phyloP scores from a whole-genome alignment of 2,113 vertebrate species.

The Rattus rattus region DNA sequence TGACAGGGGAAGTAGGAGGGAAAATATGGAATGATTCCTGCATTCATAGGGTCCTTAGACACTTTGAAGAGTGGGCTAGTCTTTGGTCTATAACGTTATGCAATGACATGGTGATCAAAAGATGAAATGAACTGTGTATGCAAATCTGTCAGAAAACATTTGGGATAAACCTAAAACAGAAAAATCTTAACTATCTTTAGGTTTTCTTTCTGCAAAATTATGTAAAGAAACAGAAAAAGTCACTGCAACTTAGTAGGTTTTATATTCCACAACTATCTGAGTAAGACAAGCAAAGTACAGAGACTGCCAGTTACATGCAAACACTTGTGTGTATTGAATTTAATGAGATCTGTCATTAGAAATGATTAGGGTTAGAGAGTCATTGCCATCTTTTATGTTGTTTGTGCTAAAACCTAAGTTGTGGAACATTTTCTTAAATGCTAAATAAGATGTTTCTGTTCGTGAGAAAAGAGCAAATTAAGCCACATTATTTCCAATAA shows the following conservation, averaged over 20 bases:
- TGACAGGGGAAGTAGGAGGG: background rate
- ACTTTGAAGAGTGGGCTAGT: background rate
- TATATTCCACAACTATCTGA: background rate
- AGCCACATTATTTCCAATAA: background rate
- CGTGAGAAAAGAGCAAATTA: background rate
- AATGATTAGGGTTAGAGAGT: background rate
- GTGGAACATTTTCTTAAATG: background rate
- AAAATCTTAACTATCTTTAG: background rate
- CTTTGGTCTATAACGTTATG: background rate
- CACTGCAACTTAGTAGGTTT: background rate
- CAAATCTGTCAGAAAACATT: background rate
- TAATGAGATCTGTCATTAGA: background rate
- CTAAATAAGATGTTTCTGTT: background rate
- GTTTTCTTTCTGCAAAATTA: background rate
- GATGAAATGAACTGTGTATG: background rate
- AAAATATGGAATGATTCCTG: background rate
- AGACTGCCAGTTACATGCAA: background rate
- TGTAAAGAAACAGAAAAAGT: background rate
- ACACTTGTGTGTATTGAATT: background rate
- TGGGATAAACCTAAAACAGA: background rate
- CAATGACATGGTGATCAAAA: background rate
- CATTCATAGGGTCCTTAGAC: background rate
- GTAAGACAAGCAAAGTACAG: background rate
- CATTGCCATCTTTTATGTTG: too few species aligned
- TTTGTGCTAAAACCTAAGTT: background rate